Evolutionary conservation across 2,888 invertebrate genomes (phyloP).

Genomic region (Gryllus longicercus): DNA sequence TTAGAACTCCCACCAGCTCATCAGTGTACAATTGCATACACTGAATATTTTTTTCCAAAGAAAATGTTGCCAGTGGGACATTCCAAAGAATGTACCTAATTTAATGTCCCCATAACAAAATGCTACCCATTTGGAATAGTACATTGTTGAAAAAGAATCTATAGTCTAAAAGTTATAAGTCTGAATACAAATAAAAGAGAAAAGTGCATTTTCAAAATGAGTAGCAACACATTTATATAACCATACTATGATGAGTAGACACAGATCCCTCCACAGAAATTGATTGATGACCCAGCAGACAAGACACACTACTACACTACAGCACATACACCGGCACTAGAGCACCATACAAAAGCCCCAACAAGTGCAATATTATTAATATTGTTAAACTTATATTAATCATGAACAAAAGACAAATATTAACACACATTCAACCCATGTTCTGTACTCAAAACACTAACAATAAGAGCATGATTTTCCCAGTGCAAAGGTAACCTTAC

Average conservation of each 20-base stretch:
- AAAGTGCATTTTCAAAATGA: constrained; percentile 20
- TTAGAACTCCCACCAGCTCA: neutral
- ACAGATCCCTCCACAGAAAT: neutral
- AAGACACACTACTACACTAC: constrained; percentile 27
- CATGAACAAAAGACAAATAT: constrained; percentile 28
- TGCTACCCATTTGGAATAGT: constrained; percentile 25
- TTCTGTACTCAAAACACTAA: constrained; percentile 23
- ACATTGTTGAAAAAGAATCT: constrained; percentile 4
- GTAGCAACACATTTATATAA: constrained; percentile 23
- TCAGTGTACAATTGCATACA: no score
- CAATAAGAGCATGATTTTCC: constrained; percentile 26
- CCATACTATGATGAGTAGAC: constrained; percentile 21
- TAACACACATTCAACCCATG: constrained; percentile 28
- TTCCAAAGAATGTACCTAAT: no score
- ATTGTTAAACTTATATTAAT: constrained; percentile 30
- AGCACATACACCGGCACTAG: constrained; percentile 28
- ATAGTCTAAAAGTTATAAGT: constrained; percentile 20
- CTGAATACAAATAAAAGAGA: constrained; percentile 4
- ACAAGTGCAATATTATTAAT: constrained; percentile 29
- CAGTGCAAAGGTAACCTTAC: constrained; percentile 21
- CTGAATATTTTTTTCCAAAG: no score
- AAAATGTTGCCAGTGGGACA: no score
- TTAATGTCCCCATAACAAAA: no score
- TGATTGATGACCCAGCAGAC: constrained; percentile 26
- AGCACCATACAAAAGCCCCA: constrained; percentile 29